Evolutionary conservation across 2,113 vertebrate genomes (phyloP), one percentile per base, ranked within the genome.

Genomic region (Ameiurus melas): DNA sequence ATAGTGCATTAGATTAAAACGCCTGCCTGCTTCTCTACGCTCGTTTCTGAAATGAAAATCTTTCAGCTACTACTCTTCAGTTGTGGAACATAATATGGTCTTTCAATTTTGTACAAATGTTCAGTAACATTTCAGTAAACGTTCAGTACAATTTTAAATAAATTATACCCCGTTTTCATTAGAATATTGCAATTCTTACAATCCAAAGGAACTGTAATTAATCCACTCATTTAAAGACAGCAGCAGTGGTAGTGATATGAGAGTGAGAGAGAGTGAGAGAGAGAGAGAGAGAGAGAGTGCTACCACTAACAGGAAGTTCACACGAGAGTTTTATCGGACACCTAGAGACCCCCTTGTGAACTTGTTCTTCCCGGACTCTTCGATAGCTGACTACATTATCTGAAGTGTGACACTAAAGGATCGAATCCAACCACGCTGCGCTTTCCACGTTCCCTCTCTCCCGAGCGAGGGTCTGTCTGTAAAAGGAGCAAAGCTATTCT

Each of bases 331-430:
- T 51, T 13, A 53, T 30, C 64, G 10, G 47, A 68, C 36, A 30
- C 57, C 58, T 78, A 60, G 71, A 2, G 27, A 62, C 71, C 62
- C 57, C 39, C 58, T 17, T 57, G 85, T 47, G 77, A 39, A 79
- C 58, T n/a, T 30, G 75, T 51, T 66, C 85, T 79, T 86, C 71
- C 75, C 66, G 85, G 57, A 86, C 58, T 86, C 33, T 86, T 86
- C 36, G n/a, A 51, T 62, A 78, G n/a, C 27, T 30, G 75, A 17
- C 60, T 66, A 25, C 77, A 27, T 86, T 86, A 80, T 86, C 85
- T 80, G 75, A 86, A 80, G 47, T 80, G 77, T 27, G 43, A 13
- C 43, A 80, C 55, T 33, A 47, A 86, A 78, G 57, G 13, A 43
- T n/a, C 17, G 60, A 25, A 47, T 53, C 30, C 77, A 27, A 68